Conservation (phyloP, 2,888 invertebrate genomes). For the Epistrophe eligans region DNA sequence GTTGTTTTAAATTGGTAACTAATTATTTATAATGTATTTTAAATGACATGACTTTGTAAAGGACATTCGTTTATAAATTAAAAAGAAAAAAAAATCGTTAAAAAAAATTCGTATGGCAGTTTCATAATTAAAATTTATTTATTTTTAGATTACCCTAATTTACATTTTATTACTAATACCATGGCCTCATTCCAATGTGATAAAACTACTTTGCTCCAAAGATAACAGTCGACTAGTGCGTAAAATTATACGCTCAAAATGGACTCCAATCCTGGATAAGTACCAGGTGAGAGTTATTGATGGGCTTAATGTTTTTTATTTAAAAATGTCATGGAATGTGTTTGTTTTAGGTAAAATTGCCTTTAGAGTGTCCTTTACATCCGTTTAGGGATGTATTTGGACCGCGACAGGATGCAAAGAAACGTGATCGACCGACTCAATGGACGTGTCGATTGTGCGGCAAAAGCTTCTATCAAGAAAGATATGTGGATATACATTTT, state of each 20-base stretch:
- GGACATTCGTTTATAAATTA: neutral
- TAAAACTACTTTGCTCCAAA: constrained; percentile 94
- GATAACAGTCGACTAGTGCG: constrained; percentile 95
- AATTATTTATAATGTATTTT: neutral
- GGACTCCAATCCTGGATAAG: constrained; percentile 94
- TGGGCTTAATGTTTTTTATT: neutral
- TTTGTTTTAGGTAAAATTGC: constrained; percentile 88
- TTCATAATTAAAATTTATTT: constrained; percentile 51
- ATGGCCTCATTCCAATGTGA: constrained; percentile 94
- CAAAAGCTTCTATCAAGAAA: constrained; percentile 95
- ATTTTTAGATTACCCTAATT: constrained; percentile 90
- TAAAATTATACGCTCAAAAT: constrained; percentile 95
- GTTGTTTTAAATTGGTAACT: constrained; percentile 9
- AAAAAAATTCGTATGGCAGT: constrained; percentile 11
- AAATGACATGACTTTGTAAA: neutral
- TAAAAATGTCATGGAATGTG: neutral
- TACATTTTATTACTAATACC: constrained; percentile 93
- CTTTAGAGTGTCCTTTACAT: constrained; percentile 95
- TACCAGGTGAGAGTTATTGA: constrained; percentile 86
- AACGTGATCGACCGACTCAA: constrained; percentile 93
- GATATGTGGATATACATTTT: constrained; percentile 94
- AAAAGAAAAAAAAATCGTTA: constrained; percentile 33
- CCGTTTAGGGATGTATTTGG: constrained; percentile 94
- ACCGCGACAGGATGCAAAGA: constrained; percentile 93
- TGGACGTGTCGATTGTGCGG: constrained; percentile 97